Evolutionary conservation across 2,797 vertebrate species (phyloP), one percentile per base, ranked within the genome.

Genomic region (Pitangus sulphuratus): DNA sequence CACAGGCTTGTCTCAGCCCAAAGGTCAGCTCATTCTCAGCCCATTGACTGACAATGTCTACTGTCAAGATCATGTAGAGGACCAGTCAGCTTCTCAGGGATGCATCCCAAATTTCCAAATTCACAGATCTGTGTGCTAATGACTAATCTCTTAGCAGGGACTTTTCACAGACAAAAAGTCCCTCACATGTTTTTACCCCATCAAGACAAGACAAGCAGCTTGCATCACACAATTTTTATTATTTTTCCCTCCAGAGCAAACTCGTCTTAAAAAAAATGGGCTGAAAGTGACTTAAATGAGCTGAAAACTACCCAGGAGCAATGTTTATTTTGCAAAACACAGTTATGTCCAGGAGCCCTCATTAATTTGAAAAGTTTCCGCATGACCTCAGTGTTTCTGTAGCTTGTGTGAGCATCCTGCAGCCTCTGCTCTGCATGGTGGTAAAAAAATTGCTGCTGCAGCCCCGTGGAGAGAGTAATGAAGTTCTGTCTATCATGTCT

Each of bases 301-400:
- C 77, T 72, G 85, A 95, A 94, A 96, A 51, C 87, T 86, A 87
- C 62, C 22, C 71, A 86, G 91, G 7, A 93, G 66, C 51, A 76
- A 15, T 70, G 56, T 84, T 90, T 88, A 61, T 88, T 88, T 91
- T 91, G 48, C 72, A 90, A 94, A 93, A 91, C 56, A 76, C 40
- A 62, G 61, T 84, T 25, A 45, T 76, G 70, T 77, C 87, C 87
- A 91, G 69, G 40, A 95, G 56, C 40, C 31, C 30, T 91, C 69
- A 60, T 87, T 87, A 79, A 47, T 42, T 78, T 60, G 58, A 57
- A 86, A 95, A 94, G 65, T 88, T 95, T 94, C 91, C 65, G 0
- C 62, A 92, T 92, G 76, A 94, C 61, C 76, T 95, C 91, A 88
- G 91, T 86, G 70, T 88, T 97, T 93, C 94, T 93, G 68, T 4